Evolutionary conservation across 2,797 vertebrate genomes (phyloP), one percentile per base, ranked within the genome.

Genomic region (Pangasius djambal): DNA sequence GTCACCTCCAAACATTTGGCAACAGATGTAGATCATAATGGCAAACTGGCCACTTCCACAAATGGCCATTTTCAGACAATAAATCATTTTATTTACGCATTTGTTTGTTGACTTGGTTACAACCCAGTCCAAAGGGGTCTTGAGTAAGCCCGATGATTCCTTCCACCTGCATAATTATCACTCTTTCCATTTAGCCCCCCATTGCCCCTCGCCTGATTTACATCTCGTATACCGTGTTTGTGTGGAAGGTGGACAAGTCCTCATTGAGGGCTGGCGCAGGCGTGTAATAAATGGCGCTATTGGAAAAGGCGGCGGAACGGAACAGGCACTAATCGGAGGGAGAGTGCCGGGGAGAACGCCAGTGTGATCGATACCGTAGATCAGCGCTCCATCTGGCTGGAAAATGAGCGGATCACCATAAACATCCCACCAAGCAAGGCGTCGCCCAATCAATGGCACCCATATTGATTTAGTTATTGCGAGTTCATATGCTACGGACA

Each of bases 381-480:
- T 98, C 97, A 97, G 96, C 95, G 94, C 95, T 96, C 97, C 97
- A 97, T 97, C 97, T 96, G 96, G 95, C 96, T 96, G 96, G 97
- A 97, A 97, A 98, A 98, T 97, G 96, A 97, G 96, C 95, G 94
- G 95, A 97, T 96, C 91, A 90, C 96, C 96, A 95, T 95, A 95
- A 97, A 96, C 95, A 95, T 96, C 94, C 96, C 91, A 91, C 95
- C 95, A 93, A 92, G 94, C 94, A 92, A 94, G 93, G 94, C 94
- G 93, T 93, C 94, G 94, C 92, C 94, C 95, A 96, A 96, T 96
- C 96, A 96, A 95, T 95, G 94, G 93, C 90, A 91, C 93, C 94
- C 90, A 92, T 97, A 98, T 98, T 97, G 96, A 97, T 97, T 96
- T 93, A 94, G 95, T 96, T 96, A 97, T 96, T 94, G 95, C 95